Evolutionary conservation across 1,140 invertebrate genomes (phyloP), one percentile per base, ranked within the genome.

Genomic region (Platyscapa corneri): DNA sequence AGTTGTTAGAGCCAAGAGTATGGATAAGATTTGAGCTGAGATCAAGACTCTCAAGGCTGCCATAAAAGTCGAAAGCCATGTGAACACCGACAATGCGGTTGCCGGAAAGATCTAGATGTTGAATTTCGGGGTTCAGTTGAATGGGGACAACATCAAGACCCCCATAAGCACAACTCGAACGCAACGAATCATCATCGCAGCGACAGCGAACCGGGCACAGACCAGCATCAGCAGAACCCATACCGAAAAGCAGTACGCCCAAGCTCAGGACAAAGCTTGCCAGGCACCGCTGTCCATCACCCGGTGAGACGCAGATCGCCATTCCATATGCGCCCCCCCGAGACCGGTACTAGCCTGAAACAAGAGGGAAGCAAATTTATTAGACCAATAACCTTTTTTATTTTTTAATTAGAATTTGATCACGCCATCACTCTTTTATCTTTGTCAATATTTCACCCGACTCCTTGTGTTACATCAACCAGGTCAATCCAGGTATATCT

Each of bases 71-170:
- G 87, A 97, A 95, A 3, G 96, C 95, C 88, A 95, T 96, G 75
- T 96, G 95, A 3, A 97, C 93, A 88, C 95, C 96, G 88, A 94
- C 93, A 87, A 97, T 96, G 70, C 95, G 94, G 90, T 97, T 97
- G 87, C 95, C 94, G 0, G 96, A 96, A 53, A 97, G 94, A 89
- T 97, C 96, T 89, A 97, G 95, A 90, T 96, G 95, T 37, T 95
- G 95, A 49, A 97, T 95, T 89, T 97, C 96, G n/a, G 96, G 97
- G 90, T 98, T 98, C 87, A 98, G 94, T 89, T 97, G 97, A 85
- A 97, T 97, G 53, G 97, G 97, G 49, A 98, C 96, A 87, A 97
- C 96, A 90, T 97, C 97, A 74, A 98, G 94, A 74, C 94, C 95
- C 20, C 96, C 96, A 87, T 95, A 95, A 83, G 95, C 95, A 91